Evolutionary conservation across 2,113 vertebrate genomes (phyloP).

Genomic region (Hemibagrus wyckioides): DNA sequence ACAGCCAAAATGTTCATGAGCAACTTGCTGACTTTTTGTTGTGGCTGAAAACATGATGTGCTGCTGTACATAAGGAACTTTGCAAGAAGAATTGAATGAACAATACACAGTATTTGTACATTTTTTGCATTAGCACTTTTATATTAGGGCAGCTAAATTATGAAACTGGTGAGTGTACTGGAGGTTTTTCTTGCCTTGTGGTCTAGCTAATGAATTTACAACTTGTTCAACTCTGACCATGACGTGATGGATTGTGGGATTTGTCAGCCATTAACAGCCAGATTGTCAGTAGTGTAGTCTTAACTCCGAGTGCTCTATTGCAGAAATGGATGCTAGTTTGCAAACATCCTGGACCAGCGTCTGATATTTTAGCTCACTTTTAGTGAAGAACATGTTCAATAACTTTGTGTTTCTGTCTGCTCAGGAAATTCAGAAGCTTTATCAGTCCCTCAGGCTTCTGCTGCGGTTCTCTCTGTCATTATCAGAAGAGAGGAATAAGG

Average conservation of each 20-base stretch:
- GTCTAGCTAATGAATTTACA: neutral
- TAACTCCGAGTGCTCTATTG: neutral
- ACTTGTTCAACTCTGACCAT: neutral
- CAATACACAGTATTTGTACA: neutral
- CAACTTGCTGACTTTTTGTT: neutral
- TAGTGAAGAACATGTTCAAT: neutral
- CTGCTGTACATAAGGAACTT: neutral
- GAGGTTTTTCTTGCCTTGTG: neutral
- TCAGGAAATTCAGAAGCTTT: neutral
- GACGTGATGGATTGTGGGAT: neutral
- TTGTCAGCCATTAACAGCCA: neutral
- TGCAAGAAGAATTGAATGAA: neutral
- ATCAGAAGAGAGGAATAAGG: neutral
- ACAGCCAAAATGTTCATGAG: too few relatives aligned
- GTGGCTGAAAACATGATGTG: neutral
- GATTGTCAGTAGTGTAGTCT: neutral
- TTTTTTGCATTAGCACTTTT: neutral
- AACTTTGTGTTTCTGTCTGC: neutral
- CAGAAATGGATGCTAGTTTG: neutral
- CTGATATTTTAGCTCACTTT: neutral
- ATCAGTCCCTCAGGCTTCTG: neutral
- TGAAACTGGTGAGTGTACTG: neutral
- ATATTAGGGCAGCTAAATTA: neutral
- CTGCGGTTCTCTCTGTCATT: neutral
- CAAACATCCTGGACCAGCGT: neutral